phyloP scores from a whole-genome alignment of 2,888 invertebrate genomes.

The Notodonta ziczac region DNA sequence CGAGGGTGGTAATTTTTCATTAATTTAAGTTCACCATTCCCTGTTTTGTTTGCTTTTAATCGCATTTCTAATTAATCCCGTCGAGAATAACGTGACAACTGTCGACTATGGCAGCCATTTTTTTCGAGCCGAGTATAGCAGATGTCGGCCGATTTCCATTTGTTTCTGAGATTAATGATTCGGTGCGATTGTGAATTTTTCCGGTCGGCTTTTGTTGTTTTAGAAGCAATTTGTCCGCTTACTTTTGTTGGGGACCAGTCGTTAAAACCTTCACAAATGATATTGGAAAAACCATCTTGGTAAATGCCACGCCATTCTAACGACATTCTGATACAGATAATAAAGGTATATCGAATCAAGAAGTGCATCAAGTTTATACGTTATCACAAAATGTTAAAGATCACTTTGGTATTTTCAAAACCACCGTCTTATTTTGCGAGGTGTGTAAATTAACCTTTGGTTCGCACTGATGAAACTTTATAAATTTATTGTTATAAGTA shows the following conservation, averaged over 20 bases:
- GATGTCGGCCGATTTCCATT: slow-evolving; percentile 85
- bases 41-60: slow-evolving; percentile 85
- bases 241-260: slow-evolving; percentile 80
- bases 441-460: too few species aligned
- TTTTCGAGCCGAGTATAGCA: slow-evolving; percentile 78
- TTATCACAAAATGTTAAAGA: not conserved
- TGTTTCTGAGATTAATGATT: slow-evolving; percentile 85
- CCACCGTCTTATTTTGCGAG: not conserved
- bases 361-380: not conserved
- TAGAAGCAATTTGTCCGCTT: slow-evolving; percentile 85
- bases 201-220: slow-evolving; percentile 85
- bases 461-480: too few species aligned
- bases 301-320: slow-evolving; percentile 45
- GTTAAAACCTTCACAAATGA: slow-evolving; percentile 78
- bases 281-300: slow-evolving; percentile 68
- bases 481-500: too few species aligned
- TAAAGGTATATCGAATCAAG: not conserved
- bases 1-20: slow-evolving; percentile 85
- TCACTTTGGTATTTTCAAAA: not conserved
- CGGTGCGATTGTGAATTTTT: slow-evolving; percentile 84
- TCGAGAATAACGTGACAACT: slow-evolving; percentile 85
- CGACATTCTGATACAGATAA: not conserved
- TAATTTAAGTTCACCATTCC: slow-evolving; percentile 85
- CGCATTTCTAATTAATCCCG: slow-evolving; percentile 85
- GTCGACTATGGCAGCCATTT: slow-evolving; percentile 83